phyloP scores from a whole-genome alignment of 2,113 vertebrate species.

The Calidris pygmaea region DNA sequence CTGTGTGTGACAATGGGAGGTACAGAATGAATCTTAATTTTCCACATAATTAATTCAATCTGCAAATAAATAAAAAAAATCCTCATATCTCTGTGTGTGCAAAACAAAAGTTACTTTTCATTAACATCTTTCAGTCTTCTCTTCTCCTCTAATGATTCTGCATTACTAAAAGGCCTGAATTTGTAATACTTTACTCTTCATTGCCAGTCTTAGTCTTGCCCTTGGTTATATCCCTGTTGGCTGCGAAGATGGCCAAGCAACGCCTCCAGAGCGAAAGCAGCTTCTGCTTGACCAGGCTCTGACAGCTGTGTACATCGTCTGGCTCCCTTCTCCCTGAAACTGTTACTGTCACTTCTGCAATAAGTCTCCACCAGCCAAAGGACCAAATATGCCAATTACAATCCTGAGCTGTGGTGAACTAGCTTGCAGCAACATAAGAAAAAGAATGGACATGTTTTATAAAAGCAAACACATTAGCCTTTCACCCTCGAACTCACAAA shows the following conservation, averaged over 20 bases:
- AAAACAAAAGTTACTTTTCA: neutral
- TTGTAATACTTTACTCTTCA: neutral
- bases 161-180: neutral
- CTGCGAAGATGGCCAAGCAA: neutral
- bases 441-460: neutral
- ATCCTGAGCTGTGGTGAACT: neutral
- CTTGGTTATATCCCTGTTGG: neutral
- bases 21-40: neutral
- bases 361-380: constrained; percentile 45
- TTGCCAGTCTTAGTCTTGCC: neutral
- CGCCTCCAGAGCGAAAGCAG: neutral
- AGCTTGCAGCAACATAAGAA: neutral
- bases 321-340: neutral
- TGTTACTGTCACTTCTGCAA: constrained; percentile 26
- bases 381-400: constrained; percentile 28
- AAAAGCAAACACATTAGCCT: constrained; percentile 1
- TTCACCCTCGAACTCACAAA: neutral
- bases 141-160: neutral
- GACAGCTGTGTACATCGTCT: neutral
- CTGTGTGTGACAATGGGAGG: neutral
- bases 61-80: neutral
- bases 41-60: neutral
- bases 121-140: neutral
- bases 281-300: neutral
- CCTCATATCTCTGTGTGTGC: neutral